Percentiles rank a stretch among this genome's conserved stretches.
These are phyloP conservation scores for Larimichthys crocea DNA, from an alignment of 2,113 vertebrate genomes.

Conservation along the genomic window DNA sequence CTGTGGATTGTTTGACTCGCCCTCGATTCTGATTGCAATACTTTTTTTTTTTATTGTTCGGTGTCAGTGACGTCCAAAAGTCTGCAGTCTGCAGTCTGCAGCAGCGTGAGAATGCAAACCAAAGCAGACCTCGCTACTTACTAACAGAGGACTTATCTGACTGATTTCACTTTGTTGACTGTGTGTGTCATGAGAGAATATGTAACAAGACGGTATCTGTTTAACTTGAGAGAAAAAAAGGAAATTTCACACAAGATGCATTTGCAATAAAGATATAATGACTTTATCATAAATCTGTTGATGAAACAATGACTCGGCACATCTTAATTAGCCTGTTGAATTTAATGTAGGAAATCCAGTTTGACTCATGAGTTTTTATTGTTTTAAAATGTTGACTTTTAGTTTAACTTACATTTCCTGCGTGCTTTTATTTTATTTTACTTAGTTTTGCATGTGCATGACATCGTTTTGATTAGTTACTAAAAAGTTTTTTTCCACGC, in stretches of 20 bases:
- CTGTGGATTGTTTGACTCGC: slow-evolving; percentile 48
- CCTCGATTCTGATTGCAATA: slow-evolving; percentile 50
- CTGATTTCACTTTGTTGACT: background rate
- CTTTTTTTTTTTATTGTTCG: slow-evolving; percentile 67
- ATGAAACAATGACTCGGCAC: no score
- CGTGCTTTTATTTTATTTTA: no score
- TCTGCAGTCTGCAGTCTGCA: slow-evolving; percentile 54
- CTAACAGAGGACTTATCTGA: background rate
- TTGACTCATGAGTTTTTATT: background rate
- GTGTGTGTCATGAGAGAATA: background rate
- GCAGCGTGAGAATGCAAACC: slow-evolving; percentile 40
- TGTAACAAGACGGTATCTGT: background rate
- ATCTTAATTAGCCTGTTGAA: no score
- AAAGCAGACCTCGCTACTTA: slow-evolving; percentile 26
- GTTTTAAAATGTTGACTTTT: no score
- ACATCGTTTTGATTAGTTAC: no score
- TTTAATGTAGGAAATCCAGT: no score
- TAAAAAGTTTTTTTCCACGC: no score
- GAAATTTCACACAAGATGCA: background rate
- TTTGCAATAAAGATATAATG: background rate
- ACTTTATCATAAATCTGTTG: no score
- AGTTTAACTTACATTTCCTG: no score
- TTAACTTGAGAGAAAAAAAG: background rate
- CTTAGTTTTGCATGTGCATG: no score
- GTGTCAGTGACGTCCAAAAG: slow-evolving; percentile 43